Evolutionary conservation across 1,140 invertebrate species (phyloP).

Genomic region (Drosophila varians): DNA sequence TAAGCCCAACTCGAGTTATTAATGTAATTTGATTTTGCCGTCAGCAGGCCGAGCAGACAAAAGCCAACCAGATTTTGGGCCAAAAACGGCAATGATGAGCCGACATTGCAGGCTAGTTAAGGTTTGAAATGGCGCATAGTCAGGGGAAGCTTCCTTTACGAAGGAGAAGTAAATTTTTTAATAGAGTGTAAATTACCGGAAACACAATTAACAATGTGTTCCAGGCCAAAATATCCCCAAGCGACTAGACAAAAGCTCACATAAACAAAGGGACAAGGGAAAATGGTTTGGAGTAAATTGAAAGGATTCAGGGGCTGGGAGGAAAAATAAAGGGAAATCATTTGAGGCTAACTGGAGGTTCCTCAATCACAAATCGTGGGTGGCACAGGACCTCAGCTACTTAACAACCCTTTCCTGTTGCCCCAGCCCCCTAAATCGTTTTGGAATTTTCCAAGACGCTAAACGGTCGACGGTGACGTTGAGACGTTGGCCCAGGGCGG

Average conservation of each 20-base stretch:
- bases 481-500: constrained; percentile 36
- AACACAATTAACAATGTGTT: constrained; percentile 72
- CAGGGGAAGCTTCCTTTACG: constrained; percentile 3
- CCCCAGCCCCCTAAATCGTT: constrained; percentile 20
- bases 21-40: constrained; percentile 72
- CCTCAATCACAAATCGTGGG: constrained; percentile 16
- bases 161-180: constrained; percentile 62
- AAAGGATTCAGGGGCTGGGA: not conserved
- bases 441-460: constrained; percentile 45
- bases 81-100: constrained; percentile 7
- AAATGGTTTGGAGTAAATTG: not conserved
- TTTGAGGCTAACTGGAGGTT: constrained; percentile 41
- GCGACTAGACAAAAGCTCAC: constrained; percentile 17
- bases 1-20: constrained; percentile 67
- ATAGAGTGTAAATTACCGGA: constrained; percentile 77
- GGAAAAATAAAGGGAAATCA: constrained; percentile 33
- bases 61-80: constrained; percentile 23
- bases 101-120: constrained; percentile 3
- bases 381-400: constrained; percentile 28
- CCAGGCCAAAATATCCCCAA: constrained; percentile 23
- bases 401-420: constrained; percentile 21
- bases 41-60: constrained; percentile 39
- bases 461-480: constrained; percentile 50
- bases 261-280: constrained; percentile 33
- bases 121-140: constrained; percentile 1